Percentiles rank a stretch among this genome's conserved stretches.
Evolutionary conservation across 2,888 invertebrate genomes (phyloP).

Genomic region (Andrena bucephala): DNA sequence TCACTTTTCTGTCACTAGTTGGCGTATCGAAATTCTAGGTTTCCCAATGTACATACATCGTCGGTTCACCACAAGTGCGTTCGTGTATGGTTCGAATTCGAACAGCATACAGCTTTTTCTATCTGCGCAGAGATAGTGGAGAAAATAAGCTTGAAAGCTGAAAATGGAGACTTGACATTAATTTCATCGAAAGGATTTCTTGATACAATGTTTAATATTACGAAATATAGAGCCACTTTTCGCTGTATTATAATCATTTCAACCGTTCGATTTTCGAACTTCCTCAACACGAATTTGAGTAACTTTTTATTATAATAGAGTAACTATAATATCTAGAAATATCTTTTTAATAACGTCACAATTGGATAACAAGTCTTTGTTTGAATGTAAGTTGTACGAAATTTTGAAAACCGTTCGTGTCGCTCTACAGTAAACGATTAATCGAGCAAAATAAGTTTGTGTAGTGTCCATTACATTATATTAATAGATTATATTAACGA

Average conservation of each 20-base stretch:
- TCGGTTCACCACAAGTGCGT: not conserved
- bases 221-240: too few relatives aligned
- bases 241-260: not conserved
- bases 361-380: not conserved
- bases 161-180: too few relatives aligned
- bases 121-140: not conserved
- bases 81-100: not conserved
- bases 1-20: too few relatives aligned
- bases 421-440: not conserved
- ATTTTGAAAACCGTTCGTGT: constrained; percentile 2
- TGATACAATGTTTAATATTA: too few relatives aligned
- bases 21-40: too few relatives aligned
- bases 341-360: not conserved
- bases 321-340: not conserved
- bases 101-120: not conserved
- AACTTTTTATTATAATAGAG: not conserved
- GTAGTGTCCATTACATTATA: not conserved
- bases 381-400: not conserved
- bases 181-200: too few relatives aligned
- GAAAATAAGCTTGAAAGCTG: not conserved
- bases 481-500: not conserved
- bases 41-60: too few relatives aligned
- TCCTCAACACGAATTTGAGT: not conserved
- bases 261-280: not conserved
- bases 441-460: not conserved